These are phyloP conservation scores for Eupithecia exiguata DNA, from an alignment of 2,888 invertebrate species.

Conservation along the genomic window DNA sequence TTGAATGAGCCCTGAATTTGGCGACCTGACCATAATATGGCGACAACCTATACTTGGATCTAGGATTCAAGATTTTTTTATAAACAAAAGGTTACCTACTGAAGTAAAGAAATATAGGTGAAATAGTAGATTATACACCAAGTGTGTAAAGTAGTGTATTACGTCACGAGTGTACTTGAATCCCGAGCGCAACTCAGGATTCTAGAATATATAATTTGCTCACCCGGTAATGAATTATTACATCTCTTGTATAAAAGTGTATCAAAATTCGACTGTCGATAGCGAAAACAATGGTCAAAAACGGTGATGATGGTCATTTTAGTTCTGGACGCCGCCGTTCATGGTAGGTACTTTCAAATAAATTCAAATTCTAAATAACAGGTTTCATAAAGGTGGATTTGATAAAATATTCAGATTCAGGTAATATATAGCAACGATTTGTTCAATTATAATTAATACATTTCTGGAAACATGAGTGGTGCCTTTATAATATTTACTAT, in stretches of 20 bases:
- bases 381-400: not conserved
- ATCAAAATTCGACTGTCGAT: not conserved
- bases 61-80: not conserved
- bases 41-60: not conserved
- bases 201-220: no score
- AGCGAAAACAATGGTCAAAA: not conserved
- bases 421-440: not conserved
- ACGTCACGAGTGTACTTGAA: no score
- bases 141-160: no score
- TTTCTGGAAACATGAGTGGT: not conserved
- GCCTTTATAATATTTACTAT: not conserved
- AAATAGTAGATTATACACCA: no score
- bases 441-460: not conserved
- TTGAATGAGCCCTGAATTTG: not conserved
- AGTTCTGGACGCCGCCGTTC: not conserved
- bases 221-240: not conserved
- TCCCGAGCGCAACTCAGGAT: no score
- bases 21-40: not conserved
- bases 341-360: not conserved
- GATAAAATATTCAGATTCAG: not conserved
- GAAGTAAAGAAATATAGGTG: no score
- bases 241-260: no score
- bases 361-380: not conserved
- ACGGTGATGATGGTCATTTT: not conserved
- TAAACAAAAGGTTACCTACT: no score